Conservation (phyloP, 2,888 invertebrate genomes). For the Conomelus anceps region DNA sequence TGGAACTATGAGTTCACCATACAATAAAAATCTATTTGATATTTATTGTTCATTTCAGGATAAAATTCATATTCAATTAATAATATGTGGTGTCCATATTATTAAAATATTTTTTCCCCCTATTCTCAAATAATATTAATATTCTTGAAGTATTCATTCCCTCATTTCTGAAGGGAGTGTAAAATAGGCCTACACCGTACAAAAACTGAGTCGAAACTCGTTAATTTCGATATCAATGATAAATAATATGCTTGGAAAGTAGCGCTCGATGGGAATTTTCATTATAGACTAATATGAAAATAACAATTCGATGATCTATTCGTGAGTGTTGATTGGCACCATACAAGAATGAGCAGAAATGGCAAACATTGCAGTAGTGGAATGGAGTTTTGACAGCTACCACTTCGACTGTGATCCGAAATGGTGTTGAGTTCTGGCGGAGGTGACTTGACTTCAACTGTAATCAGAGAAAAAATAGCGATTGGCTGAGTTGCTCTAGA, state of each 20-base stretch:
- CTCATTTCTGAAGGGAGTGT: background rate
- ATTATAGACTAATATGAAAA: background rate
- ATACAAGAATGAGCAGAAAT: background rate
- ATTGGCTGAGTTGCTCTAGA: no score
- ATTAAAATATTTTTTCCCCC: no score
- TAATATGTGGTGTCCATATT: no score
- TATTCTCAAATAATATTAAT: no score
- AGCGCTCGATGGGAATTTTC: background rate
- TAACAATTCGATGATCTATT: background rate
- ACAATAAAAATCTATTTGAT: no score
- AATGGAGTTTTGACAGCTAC: background rate
- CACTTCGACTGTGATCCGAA: background rate
- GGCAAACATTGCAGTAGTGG: background rate
- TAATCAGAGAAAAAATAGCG: no score
- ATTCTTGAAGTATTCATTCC: background rate
- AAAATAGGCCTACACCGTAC: background rate
- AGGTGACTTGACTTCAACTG: background rate
- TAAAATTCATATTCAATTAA: no score
- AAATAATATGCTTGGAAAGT: background rate
- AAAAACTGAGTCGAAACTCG: background rate
- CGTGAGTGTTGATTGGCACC: background rate
- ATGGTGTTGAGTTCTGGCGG: background rate
- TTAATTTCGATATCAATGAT: background rate
- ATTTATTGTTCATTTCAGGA: no score
- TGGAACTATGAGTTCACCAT: no score